Evolutionary conservation across 1,140 invertebrate genomes (phyloP).

Genomic region (Ceratina calcarata): DNA sequence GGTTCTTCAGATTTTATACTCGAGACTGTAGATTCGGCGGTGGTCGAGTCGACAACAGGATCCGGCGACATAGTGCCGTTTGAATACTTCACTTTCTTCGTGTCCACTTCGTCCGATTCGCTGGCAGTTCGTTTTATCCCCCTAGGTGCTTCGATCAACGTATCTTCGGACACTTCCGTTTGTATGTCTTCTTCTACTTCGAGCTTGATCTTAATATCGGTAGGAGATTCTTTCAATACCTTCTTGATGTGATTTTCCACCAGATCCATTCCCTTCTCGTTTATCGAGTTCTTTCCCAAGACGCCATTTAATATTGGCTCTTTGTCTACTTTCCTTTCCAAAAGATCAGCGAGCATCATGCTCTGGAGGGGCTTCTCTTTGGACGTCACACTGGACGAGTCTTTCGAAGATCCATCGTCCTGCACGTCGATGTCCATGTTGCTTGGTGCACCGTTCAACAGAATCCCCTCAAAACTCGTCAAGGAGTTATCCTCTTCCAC

Average conservation of each 20-base stretch:
- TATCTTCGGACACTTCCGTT: conserved; percentile 73
- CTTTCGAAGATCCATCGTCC: conserved; percentile 82
- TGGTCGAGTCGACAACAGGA: conserved; percentile 74
- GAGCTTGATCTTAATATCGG: conserved; percentile 69
- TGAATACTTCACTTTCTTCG: conserved; percentile 80
- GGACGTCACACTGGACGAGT: conserved; percentile 75
- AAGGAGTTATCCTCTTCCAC: conserved; percentile 83
- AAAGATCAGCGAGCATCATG: conserved; percentile 85
- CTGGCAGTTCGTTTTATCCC: conserved; percentile 77
- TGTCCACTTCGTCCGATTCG: conserved; percentile 75
- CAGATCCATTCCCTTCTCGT: conserved; percentile 83
- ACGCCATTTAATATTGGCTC: conserved; percentile 83
- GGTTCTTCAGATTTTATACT: conserved; percentile 78
- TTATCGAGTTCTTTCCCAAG: conserved; percentile 83
- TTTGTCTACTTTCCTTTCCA: conserved; percentile 84
- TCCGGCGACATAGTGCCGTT: conserved; percentile 80
- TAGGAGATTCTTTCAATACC: conserved; percentile 77
- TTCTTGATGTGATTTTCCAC: conserved; percentile 84
- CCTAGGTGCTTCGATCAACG: conserved; percentile 72
- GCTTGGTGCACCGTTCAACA: conserved; percentile 82
- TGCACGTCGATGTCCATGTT: conserved; percentile 81
- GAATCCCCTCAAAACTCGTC: conserved; percentile 84
- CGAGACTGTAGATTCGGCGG: conserved; percentile 76
- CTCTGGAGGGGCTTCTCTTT: conserved; percentile 79
- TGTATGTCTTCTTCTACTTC: conserved; percentile 65